Evolutionary conservation across 2,797 vertebrate genomes (phyloP), one percentile per base, ranked within the genome.

Genomic region (Arrhamphus sclerolepis): DNA sequence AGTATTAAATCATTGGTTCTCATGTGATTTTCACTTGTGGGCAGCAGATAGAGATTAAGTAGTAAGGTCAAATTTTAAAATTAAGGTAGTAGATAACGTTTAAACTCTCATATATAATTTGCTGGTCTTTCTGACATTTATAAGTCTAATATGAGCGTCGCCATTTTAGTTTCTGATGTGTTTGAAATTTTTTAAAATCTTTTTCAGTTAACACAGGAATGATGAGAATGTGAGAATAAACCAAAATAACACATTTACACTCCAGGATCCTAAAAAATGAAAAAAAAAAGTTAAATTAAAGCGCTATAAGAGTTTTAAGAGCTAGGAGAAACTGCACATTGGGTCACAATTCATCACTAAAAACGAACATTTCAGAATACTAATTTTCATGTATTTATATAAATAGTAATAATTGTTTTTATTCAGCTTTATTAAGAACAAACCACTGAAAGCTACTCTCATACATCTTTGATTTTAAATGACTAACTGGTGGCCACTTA

Each of bases 401-500:
- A 50, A 29, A 54, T 26, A 54, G 34, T n/a, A n/a, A n/a, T n/a
- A n/a, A n/a, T n/a, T 31, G 29, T 31, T 31, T 31, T 31, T 31
- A 31, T 31, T 34, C 29, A 46, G 43, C 26, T 40, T 19, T 26
- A 9, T 39, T 50, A 24, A 29, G 16, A 40, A 26, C 22, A 48
- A 48, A 48, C 34, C 21, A 6, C 22, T 19, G 24, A 29, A n/a
- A 22, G 18, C 21, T 16, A 17, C 48, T 46, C 17, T 0, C 31
- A 1, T 47, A 52, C 6, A 6, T 5, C 19, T 44, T 22, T 62
- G 44, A 68, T 55, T 67, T 46, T 0, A n/a, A 50, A 43, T 51
- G 24, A 57, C 28, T 49, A 56, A 56, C 56, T 47, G 60, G 34
- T n/a, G 42, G 56, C 42, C 74, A 52, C 46, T 61, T 57, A 39